These are phyloP conservation scores for Olivierus martensii DNA, from an alignment of 1,140 invertebrate genomes.

Conservation along the genomic window DNA sequence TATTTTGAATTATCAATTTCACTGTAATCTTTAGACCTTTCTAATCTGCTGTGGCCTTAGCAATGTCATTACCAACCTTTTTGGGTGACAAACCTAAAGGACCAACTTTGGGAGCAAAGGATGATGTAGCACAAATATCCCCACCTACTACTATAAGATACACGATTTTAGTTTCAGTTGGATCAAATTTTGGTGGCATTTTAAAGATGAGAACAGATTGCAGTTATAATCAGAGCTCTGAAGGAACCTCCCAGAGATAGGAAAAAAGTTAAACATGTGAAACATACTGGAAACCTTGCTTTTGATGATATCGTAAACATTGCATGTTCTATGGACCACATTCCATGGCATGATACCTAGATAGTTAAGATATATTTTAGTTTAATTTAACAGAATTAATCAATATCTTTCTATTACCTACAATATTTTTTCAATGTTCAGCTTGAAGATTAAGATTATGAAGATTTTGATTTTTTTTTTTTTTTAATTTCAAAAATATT, in stretches of 20 bases:
- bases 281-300: conserved; percentile 86
- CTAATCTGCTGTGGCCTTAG: conserved; percentile 97
- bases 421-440: no score
- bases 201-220: conserved; percentile 88
- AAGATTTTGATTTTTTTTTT: no score
- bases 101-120: conserved; percentile 98
- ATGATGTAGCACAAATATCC: conserved; percentile 97
- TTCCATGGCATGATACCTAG: no score
- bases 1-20: conserved; percentile 94
- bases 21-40: conserved; percentile 99
- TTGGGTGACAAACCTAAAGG: conserved; percentile 98
- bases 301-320: conserved; percentile 87
- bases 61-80: conserved; percentile 99
- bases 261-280: conserved; percentile 98
- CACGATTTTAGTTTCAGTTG: conserved; percentile 87
- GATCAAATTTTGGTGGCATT: conserved; percentile 77
- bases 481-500: no score
- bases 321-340: conserved; percentile 81
- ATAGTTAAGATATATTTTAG: no score
- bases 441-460: no score
- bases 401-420: no score
- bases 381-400: no score
- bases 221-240: conserved; percentile 93
- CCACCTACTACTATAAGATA: conserved; percentile 95
- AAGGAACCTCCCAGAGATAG: conserved; percentile 97